Conservation (phyloP, 2,113 vertebrate genomes). For the Vulpes ferrilata region DNA sequence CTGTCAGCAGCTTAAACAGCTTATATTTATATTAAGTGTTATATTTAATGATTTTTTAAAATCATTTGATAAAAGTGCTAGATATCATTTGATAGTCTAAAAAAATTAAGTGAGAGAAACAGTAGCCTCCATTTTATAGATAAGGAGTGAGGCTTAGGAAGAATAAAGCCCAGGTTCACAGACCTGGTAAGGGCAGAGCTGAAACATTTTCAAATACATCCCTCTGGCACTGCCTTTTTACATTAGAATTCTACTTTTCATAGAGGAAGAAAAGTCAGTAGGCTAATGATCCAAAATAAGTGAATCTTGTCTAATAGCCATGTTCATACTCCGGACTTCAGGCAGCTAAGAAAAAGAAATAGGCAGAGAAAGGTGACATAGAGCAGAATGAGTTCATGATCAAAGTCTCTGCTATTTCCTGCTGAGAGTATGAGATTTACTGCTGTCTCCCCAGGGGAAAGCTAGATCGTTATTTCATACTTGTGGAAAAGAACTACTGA, state of each 20-base stretch:
- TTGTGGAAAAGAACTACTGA: neutral
- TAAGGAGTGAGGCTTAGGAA: neutral
- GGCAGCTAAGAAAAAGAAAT: neutral
- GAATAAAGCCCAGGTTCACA: neutral
- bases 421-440: neutral
- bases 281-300: neutral
- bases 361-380: neutral
- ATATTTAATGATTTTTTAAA: neutral
- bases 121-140: neutral
- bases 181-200: neutral
- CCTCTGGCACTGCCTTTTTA: neutral
- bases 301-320: neutral
- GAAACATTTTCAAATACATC: neutral
- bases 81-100: slow-evolving; percentile 16
- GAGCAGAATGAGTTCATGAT: neutral
- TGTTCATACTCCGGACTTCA: neutral
- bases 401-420: neutral
- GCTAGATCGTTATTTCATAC: neutral
- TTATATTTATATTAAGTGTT: neutral
- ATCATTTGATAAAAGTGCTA: neutral
- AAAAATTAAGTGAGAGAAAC: neutral
- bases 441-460: neutral
- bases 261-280: neutral
- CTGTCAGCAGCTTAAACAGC: neutral
- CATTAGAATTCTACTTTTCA: neutral